Evolutionary conservation across 2,113 vertebrate genomes (phyloP), one percentile per base, ranked within the genome.

Genomic region (Burhinus oedicnemus): DNA sequence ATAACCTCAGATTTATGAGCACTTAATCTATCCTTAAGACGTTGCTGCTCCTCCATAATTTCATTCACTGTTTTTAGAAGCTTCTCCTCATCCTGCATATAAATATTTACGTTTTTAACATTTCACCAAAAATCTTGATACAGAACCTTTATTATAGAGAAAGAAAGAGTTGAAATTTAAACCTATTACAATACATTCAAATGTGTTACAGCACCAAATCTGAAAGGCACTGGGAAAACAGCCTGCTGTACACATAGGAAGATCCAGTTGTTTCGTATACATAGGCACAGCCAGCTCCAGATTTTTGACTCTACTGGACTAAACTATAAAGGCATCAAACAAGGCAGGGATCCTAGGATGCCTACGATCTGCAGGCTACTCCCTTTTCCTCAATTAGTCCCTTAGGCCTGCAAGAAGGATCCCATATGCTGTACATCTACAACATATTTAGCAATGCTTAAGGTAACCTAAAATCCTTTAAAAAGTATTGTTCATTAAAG

Each of bases 71-170:
- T 90, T 36, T 86, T 87, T 70, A 99, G 96, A 91, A 98, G 96
- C 19, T 95, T 94, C 17, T 98, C 97, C 83, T 99, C 99, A 25
- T 98, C 98, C 99, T 99, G 95, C 42, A 83, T 58, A 47, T 32
- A 96, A 96, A 95, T 21, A 85, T 76, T 82, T 32, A 52, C 11
- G 66, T 76, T 87, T 84, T 93, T 84, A 87, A 78, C 16, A 2
- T 57, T 72, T 29, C 40, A 78, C 6, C 8, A 79, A 49, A 42
- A 84, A 74, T 36, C 10, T 69, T 38, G 10, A 69, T 54, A 61
- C 22, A 8, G 6, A 95, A 77, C 6, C 6, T 83, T 51, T 52
- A 38, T 9, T 30, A 74, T 12, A 70, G 18, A 89, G 60, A 70
- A 78, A 44, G 12, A 36, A 17, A n/a, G 16, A 81, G 11, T 65